Conservation (phyloP, 2,113 vertebrate species). For the Pomatostomus ruficeps region DNA sequence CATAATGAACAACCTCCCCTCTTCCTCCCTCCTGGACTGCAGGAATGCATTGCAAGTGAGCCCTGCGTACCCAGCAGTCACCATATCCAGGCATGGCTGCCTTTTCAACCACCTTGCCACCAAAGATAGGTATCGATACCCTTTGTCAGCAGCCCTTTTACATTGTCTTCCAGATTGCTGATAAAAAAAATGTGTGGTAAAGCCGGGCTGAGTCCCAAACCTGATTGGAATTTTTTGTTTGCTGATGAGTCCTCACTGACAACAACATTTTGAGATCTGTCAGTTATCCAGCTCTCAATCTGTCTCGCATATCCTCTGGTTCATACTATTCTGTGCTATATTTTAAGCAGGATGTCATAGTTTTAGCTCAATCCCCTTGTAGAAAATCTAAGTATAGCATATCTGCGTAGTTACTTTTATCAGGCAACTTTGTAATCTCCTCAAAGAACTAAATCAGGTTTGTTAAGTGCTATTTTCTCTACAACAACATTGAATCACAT, state of each 20-base stretch:
- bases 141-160: not conserved
- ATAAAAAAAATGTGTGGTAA: not conserved
- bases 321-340: constrained; percentile 54
- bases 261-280: constrained; percentile 51
- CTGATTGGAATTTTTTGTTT: constrained; percentile 14
- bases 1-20: accelerated
- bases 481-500: constrained; percentile 38
- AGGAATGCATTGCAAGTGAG: not conserved
- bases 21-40: not conserved
- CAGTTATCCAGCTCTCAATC: constrained; percentile 54
- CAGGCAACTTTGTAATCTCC: constrained; percentile 43
- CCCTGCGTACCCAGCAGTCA: not conserved
- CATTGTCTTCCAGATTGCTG: not conserved
- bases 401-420: constrained; percentile 61
- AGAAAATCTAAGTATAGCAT: constrained; percentile 57
- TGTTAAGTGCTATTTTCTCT: constrained; percentile 48
- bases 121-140: not conserved
- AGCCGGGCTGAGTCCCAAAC: not conserved
- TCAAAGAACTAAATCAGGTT: constrained; percentile 45
- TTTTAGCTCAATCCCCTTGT: constrained; percentile 45
- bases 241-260: constrained; percentile 7
- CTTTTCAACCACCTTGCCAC: not conserved
- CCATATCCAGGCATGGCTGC: not conserved
- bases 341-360: constrained; percentile 49
- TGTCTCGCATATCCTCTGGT: constrained; percentile 38